Evolutionary conservation across 2,113 vertebrate genomes (phyloP).

Genomic region (Hippolais icterina): DNA sequence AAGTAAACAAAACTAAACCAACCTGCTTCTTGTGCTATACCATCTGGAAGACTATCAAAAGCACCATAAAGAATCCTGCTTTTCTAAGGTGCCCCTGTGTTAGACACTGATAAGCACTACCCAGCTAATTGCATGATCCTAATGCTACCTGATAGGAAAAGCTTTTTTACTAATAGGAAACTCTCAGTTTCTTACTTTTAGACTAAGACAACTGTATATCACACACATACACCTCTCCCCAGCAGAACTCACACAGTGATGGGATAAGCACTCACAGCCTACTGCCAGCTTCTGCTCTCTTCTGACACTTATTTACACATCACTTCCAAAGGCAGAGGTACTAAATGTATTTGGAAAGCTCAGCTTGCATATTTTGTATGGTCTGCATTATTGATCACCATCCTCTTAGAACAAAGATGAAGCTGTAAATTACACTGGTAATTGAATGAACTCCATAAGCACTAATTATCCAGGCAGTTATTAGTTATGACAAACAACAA

Average conservation of each 20-base stretch:
- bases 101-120: neutral
- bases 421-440: neutral
- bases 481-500: neutral
- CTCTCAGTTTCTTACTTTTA: neutral
- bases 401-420: neutral
- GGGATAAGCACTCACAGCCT: neutral
- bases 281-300: neutral
- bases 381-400: neutral
- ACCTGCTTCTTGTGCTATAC: neutral
- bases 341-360: neutral
- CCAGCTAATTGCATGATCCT: neutral
- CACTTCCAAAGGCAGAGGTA: neutral
- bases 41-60: neutral
- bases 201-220: neutral
- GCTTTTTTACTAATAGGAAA: neutral
- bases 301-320: neutral
- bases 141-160: neutral
- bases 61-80: neutral
- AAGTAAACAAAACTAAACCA: conserved; percentile 52
- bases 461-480: neutral
- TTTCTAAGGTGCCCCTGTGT: neutral
- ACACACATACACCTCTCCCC: neutral
- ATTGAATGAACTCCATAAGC: neutral
- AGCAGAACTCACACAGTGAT: neutral
- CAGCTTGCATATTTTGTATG: neutral